Evolutionary conservation across 2,888 invertebrate species (phyloP).

Genomic region (Macrosiphum euphorbiae): DNA sequence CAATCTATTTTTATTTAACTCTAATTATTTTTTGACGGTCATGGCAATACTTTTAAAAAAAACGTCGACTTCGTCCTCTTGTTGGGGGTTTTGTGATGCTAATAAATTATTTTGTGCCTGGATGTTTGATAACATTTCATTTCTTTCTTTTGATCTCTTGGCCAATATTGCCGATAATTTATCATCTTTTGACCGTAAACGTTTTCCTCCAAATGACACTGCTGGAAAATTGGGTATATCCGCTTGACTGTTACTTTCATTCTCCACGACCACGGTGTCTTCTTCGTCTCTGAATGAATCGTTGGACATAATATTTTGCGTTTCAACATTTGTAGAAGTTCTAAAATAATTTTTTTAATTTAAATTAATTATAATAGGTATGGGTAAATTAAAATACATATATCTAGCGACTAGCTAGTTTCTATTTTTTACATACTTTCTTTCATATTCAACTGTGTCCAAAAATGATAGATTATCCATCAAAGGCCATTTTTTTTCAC

Average conservation of each 20-base stretch:
- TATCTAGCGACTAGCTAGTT: background rate
- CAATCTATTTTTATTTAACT: too few species aligned
- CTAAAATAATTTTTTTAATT: slow-evolving; percentile 19
- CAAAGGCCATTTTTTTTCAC: background rate
- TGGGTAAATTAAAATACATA: background rate
- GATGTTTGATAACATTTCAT: background rate
- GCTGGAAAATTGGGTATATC: background rate
- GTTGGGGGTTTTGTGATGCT: background rate
- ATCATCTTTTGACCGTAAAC: background rate
- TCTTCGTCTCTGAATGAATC: background rate
- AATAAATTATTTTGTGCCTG: slow-evolving; percentile 4
- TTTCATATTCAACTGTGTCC: background rate
- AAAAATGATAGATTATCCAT: slow-evolving; percentile 5
- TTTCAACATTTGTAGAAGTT: background rate
- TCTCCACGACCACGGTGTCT: background rate
- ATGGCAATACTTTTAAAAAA: slow-evolving; percentile 21
- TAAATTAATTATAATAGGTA: background rate
- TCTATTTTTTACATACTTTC: background rate
- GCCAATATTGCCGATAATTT: slow-evolving; percentile 8
- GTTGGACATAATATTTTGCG: background rate
- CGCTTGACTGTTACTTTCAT: background rate
- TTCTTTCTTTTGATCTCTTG: background rate
- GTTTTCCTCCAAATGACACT: background rate
- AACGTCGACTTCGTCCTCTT: background rate
- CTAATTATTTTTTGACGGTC: background rate